Evolutionary conservation across 2,113 vertebrate genomes (phyloP).

Genomic region (Falcunculus frontatus): DNA sequence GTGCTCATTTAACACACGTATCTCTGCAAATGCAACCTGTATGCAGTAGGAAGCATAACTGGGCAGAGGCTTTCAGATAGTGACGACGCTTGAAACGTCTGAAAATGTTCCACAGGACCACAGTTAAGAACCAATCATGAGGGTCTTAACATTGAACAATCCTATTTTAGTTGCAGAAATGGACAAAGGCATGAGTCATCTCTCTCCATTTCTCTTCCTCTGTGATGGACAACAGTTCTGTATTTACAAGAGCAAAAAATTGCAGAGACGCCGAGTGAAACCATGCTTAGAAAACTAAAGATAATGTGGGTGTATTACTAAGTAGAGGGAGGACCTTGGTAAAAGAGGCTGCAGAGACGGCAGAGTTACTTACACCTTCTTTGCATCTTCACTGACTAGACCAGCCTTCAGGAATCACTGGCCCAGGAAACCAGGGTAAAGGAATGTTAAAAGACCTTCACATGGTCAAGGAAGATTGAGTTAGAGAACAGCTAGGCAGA

Average conservation of each 20-base stretch:
- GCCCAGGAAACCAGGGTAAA: neutral
- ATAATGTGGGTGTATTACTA: neutral
- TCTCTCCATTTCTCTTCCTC: neutral
- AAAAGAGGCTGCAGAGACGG: neutral
- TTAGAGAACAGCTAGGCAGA: neutral
- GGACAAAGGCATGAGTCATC: neutral
- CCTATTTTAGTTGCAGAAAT: neutral
- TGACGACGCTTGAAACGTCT: neutral
- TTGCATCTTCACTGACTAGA: neutral
- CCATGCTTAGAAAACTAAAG: neutral
- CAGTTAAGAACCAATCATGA: neutral
- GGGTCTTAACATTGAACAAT: neutral
- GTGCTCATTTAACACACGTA: neutral
- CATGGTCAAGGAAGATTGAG: accelerated
- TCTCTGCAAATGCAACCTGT: neutral
- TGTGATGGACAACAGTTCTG: neutral
- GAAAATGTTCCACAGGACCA: neutral
- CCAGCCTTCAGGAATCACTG: neutral
- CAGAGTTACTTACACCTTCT: neutral
- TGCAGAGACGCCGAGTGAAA: neutral
- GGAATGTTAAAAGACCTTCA: neutral
- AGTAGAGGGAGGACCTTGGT: neutral
- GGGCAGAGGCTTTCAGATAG: neutral
- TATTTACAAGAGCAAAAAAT: neutral
- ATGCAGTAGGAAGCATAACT: neutral